A percentile compares a stretch with the other conserved stretches of the same genome.
These are phyloP conservation scores for Dastarcus helophoroides DNA, from an alignment of 2,888 invertebrate species.

Conservation along the genomic window DNA sequence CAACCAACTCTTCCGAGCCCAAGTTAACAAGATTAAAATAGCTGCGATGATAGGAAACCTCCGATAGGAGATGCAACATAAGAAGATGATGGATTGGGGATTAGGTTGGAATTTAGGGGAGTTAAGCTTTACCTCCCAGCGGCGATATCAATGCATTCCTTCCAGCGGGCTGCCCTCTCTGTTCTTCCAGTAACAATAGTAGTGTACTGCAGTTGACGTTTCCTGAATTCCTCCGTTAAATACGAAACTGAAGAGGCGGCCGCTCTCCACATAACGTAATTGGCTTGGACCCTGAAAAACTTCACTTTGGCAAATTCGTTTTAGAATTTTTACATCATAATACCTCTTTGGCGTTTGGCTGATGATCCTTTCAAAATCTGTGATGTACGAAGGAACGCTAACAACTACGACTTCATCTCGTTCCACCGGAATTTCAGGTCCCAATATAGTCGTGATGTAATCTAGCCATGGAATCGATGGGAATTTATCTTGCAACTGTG, in stretches of 20 bases:
- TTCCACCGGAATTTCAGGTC: slow-evolving; percentile 48
- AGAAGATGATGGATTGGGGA: too few relatives aligned
- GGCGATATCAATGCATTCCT: slow-evolving; percentile 76
- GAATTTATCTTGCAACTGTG: slow-evolving; percentile 61
- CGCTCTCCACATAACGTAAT: slow-evolving; percentile 89
- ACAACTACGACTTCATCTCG: slow-evolving; percentile 71
- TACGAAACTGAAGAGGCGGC: slow-evolving; percentile 72
- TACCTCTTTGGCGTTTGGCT: slow-evolving; percentile 43
- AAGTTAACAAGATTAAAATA: too few relatives aligned
- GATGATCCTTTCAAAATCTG: slow-evolving; percentile 52
- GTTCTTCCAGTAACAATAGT: slow-evolving; percentile 74
- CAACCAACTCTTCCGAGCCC: too few relatives aligned
- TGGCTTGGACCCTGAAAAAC: slow-evolving; percentile 54
- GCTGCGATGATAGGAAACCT: too few relatives aligned
- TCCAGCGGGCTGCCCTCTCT: slow-evolving; percentile 81
- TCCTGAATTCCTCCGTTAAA: slow-evolving; percentile 64
- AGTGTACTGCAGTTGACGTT: slow-evolving; percentile 68
- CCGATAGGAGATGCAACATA: too few relatives aligned
- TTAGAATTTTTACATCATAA: neutral
- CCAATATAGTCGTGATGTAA: slow-evolving; percentile 72
- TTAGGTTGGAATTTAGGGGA: too few relatives aligned
- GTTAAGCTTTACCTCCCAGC: slow-evolving; percentile 66
- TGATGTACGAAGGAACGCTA: slow-evolving; percentile 71
- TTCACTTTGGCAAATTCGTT: neutral
- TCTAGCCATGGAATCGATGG: slow-evolving; percentile 69